A percentile compares a stretch with the other conserved stretches of the same genome.
Evolutionary conservation across 1,140 invertebrate species (phyloP).

Genomic region (Paracyclopina nana): DNA sequence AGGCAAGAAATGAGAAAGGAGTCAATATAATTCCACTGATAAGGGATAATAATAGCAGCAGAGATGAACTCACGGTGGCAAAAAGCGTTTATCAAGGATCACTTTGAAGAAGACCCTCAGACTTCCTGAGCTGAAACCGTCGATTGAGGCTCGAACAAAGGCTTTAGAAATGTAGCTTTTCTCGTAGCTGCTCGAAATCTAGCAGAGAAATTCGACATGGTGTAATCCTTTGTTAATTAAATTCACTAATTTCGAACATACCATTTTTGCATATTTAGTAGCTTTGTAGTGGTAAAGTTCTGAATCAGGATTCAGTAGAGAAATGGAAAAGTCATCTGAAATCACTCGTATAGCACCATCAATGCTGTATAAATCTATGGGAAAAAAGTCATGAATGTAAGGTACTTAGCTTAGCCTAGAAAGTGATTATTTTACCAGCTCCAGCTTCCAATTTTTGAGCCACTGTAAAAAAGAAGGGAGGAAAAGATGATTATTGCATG

Average conservation of each 20-base stretch:
- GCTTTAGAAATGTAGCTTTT: slow-evolving; percentile 10
- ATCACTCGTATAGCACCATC: not conserved
- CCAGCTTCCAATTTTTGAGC: slow-evolving; percentile 5
- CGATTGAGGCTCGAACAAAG: slow-evolving; percentile 7
- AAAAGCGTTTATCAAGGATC: slow-evolving; percentile 1
- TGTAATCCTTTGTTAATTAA: no score
- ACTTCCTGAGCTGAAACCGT: slow-evolving; percentile 15
- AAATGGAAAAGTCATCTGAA: slow-evolving; percentile 17
- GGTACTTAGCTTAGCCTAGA: no score
- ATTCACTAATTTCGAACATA: slow-evolving; percentile 4
- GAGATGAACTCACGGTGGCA: slow-evolving; percentile 13
- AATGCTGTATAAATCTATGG: not conserved
- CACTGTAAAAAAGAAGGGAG: not conserved
- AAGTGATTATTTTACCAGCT: no score
- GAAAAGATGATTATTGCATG: no score
- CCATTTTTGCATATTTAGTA: not conserved
- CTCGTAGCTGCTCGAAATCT: slow-evolving; percentile 11
- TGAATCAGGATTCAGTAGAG: slow-evolving; percentile 14
- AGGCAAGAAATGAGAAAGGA: not conserved
- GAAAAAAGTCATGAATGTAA: not conserved
- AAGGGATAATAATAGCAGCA: no score
- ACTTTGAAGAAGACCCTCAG: slow-evolving; percentile 14
- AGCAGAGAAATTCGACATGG: no score
- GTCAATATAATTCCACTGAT: not conserved
- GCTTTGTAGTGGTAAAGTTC: slow-evolving; percentile 4